phyloP scores from a whole-genome alignment of 2,888 invertebrate species.

The Melinaea marsaeus region DNA sequence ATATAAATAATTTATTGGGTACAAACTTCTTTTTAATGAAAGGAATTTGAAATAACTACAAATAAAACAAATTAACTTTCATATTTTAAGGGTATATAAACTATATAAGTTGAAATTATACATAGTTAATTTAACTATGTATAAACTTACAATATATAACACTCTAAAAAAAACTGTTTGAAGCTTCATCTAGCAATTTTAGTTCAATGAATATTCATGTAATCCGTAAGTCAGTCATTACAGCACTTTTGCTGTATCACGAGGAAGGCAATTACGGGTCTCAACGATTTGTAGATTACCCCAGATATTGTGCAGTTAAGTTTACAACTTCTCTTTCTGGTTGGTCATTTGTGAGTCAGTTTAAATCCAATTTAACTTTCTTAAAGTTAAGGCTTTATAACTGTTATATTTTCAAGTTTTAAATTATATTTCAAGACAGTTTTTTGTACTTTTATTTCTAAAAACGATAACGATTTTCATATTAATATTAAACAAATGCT shows the following conservation, averaged over 20 bases:
- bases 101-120: no score
- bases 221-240: constrained; percentile 46
- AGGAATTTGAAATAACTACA: no score
- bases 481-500: not conserved
- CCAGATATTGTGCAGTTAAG: constrained; percentile 2
- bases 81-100: no score
- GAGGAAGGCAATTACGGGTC: constrained; percentile 6
- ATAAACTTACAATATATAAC: no score
- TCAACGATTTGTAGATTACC: constrained; percentile 4
- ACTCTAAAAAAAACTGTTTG: constrained; percentile 44
- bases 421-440: no score
- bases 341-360: not conserved
- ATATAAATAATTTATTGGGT: no score
- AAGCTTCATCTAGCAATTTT: constrained; percentile 53
- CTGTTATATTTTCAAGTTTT: no score
- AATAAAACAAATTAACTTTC: no score
- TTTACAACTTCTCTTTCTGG: not conserved
- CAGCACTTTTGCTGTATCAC: constrained; percentile 48
- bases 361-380: not conserved
- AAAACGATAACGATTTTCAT: not conserved
- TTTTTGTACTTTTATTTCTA: no score
- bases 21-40: no score
- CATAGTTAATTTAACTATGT: no score
- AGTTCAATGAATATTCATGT: constrained; percentile 57
- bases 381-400: not conserved